Evolutionary conservation across 2,888 invertebrate species (phyloP).

Genomic region (Nomada fucata): DNA sequence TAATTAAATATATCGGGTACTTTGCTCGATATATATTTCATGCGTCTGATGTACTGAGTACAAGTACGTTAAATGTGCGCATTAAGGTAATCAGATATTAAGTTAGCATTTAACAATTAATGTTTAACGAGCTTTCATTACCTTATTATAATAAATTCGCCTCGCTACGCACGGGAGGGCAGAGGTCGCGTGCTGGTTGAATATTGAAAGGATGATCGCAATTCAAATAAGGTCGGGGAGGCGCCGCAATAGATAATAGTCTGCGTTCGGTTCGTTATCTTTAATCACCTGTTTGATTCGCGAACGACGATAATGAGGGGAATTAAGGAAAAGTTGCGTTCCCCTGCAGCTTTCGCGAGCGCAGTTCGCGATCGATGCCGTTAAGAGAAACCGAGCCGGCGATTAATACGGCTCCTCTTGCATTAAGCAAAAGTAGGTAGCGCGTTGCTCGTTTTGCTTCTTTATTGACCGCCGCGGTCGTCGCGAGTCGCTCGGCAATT

Average conservation of each 20-base stretch:
- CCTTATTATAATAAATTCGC: too few species aligned
- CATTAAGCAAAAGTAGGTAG: slow-evolving; percentile 13
- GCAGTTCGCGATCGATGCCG: background rate
- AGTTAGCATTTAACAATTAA: too few species aligned
- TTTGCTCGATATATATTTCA: too few species aligned
- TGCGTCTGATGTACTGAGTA: too few species aligned
- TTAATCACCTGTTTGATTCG: background rate
- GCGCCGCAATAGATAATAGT: background rate
- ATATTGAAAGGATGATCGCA: too few species aligned
- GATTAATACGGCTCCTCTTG: slow-evolving; percentile 31
- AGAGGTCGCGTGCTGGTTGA: too few species aligned
- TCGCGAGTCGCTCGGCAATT: slow-evolving; percentile 29
- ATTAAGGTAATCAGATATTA: too few species aligned
- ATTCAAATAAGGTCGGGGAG: too few species aligned
- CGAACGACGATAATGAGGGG: slow-evolving; percentile 28
- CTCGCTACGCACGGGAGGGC: too few species aligned
- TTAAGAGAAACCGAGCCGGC: background rate
- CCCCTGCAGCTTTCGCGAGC: background rate
- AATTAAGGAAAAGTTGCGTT: background rate
- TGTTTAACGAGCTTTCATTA: too few species aligned
- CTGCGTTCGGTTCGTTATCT: slow-evolving; percentile 19
- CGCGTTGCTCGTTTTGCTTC: slow-evolving; percentile 8
- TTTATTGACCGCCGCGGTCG: background rate
- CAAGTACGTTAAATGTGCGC: too few species aligned
- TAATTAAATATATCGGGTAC: too few species aligned